These are phyloP conservation scores for Nycticorax nycticorax DNA, from an alignment of 2,113 vertebrate species.

Conservation along the genomic window DNA sequence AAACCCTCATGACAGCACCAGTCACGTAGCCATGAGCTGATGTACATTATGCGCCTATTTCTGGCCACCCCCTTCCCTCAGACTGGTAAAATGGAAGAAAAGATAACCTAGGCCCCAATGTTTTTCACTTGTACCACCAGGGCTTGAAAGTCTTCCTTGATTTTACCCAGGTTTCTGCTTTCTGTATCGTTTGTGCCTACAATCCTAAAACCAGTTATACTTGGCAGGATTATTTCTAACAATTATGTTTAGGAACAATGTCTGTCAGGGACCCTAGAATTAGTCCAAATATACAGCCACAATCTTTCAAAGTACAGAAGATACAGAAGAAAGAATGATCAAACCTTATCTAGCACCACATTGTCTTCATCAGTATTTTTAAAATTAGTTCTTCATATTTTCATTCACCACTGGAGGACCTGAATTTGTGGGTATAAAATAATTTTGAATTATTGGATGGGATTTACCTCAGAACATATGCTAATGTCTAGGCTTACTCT, in stretches of 20 bases:
- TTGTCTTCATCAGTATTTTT: neutral
- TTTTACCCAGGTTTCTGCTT: no score
- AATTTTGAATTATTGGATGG: neutral
- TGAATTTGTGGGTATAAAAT: neutral
- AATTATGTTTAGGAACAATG: neutral
- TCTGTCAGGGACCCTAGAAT: neutral
- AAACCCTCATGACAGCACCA: no score
- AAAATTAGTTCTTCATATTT: neutral
- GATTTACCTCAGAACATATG: neutral
- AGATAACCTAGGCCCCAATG: no score
- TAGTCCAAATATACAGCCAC: neutral
- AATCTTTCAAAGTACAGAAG: neutral
- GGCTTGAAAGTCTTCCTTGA: no score
- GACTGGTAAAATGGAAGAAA: no score
- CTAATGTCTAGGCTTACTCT: neutral
- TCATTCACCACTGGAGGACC: neutral
- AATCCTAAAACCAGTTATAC: neutral
- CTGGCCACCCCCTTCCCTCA: no score
- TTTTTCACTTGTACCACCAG: no score
- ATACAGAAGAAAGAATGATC: neutral
- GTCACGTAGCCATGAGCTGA: no score
- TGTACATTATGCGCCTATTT: no score
- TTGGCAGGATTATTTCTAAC: neutral
- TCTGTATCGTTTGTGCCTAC: no score
- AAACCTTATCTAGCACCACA: neutral